Percentiles rank a stretch among this genome's conserved stretches.
phyloP scores from a whole-genome alignment of 92 coral and sea anemone species.

The Paramuricea clavata region DNA sequence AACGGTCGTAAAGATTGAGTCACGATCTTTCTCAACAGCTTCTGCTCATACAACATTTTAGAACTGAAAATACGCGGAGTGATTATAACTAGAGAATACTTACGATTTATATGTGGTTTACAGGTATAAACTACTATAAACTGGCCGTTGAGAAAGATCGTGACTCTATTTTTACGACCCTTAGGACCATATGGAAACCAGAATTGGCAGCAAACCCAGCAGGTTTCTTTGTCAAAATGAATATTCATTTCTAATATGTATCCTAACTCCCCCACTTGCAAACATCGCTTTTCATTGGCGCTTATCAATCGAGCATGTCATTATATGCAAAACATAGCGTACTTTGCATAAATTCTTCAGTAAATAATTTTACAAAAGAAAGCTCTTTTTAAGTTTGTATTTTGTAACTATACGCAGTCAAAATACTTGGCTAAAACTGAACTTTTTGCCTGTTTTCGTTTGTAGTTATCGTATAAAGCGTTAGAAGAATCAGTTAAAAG shows the following conservation, averaged over 20 bases:
- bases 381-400: background rate
- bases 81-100: no score
- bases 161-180: no score
- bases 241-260: background rate
- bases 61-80: no score
- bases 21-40: no score
- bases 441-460: background rate
- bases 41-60: no score
- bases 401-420: background rate
- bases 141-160: no score
- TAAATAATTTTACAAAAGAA: constrained; percentile 6
- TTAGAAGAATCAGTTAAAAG: background rate
- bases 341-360: constrained; percentile 46
- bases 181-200: no score
- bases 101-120: no score
- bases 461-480: background rate
- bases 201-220: background rate
- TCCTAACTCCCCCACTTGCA: background rate
- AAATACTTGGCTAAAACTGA: background rate
- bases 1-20: no score
- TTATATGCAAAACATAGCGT: constrained; percentile 31
- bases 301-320: constrained; percentile 36
- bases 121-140: no score
- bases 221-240: background rate
- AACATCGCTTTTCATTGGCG: constrained; percentile 25